Evolutionary conservation across 2,113 vertebrate genomes (phyloP).

Genomic region (Ifrita kowaldi): DNA sequence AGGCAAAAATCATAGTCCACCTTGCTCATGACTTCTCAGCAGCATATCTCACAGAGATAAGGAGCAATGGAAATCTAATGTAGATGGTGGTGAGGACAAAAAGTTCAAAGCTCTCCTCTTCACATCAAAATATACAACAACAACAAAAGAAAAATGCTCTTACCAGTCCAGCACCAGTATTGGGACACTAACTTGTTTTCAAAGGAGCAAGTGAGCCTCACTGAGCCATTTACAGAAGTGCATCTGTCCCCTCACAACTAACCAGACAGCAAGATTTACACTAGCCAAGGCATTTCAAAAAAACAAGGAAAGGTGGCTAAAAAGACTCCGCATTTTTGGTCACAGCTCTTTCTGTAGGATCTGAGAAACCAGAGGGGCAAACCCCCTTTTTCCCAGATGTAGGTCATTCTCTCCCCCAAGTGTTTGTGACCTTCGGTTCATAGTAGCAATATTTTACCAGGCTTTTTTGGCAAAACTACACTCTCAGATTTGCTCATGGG

Average conservation of each 20-base stretch:
- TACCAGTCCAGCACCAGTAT: neutral
- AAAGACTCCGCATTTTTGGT: neutral
- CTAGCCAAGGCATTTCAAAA: neutral
- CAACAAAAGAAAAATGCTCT: too few species aligned
- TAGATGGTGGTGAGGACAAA: neutral
- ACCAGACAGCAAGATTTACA: neutral
- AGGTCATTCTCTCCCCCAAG: rapidly evolving
- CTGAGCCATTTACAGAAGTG: neutral
- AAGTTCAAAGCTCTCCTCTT: neutral
- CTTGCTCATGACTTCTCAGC: neutral
- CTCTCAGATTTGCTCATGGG: neutral
- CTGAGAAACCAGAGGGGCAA: neutral
- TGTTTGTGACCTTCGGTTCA: neutral
- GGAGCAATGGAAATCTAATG: neutral
- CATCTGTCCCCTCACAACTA: neutral
- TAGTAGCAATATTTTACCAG: neutral
- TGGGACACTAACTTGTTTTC: neutral
- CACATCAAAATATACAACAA: neutral
- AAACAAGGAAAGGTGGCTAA: neutral
- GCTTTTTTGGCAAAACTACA: neutral
- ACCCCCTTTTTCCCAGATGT: neutral
- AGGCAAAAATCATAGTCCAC: neutral
- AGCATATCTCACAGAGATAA: neutral
- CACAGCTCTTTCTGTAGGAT: neutral
- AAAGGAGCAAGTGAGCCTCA: neutral